A percentile compares a stretch with the other conserved stretches of the same genome.
Conservation (phyloP, 2,113 vertebrate species). For the Engraulis encrasicolus region DNA sequence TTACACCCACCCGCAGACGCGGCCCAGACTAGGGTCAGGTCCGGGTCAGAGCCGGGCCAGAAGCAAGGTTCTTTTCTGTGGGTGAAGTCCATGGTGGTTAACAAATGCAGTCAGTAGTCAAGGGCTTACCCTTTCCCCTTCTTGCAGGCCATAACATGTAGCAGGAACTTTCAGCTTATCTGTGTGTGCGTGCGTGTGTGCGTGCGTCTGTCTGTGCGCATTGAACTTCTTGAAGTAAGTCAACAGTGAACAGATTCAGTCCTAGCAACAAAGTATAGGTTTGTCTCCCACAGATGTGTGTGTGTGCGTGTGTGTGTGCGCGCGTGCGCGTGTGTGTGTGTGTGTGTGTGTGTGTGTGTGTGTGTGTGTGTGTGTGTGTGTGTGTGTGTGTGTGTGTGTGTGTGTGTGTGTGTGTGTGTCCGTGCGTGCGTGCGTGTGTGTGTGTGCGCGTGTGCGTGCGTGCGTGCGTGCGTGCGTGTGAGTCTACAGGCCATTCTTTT, state of each 20-base stretch:
- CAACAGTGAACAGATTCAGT: too few relatives aligned
- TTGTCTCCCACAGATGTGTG: too few relatives aligned
- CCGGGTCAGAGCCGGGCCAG: not conserved
- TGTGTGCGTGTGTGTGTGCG: not conserved
- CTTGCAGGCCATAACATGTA: too few relatives aligned
- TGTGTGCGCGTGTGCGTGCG: not conserved
- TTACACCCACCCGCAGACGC: not conserved
- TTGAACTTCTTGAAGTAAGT: too few relatives aligned
- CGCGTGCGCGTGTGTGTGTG: not conserved
- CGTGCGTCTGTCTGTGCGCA: too few relatives aligned
- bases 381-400: slow-evolving; percentile 1
- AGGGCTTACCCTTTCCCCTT: too few relatives aligned
- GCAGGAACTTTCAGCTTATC: too few relatives aligned
- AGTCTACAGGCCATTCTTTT: not conserved
- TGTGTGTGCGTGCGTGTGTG: too few relatives aligned
- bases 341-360: not conserved
- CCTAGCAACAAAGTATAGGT: too few relatives aligned
- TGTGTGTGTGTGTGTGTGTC: not conserved
- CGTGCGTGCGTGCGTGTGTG: not conserved
- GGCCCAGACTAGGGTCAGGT: not conserved
- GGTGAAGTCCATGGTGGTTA: too few relatives aligned
- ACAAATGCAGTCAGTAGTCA: too few relatives aligned
- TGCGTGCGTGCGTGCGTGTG: slow-evolving; percentile 20
- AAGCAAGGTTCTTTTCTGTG: not conserved
- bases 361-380: not conserved